These are phyloP conservation scores for crab-eating macaque (Macaca fascicularis) DNA, from an alignment of 2,113 vertebrate species.

Conservation along the genomic window T2T-MFA8v1.1 NC_088381.1:6976501-6977000, in stretches of 20 bases:
- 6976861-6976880: not conserved
- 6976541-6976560: too few relatives aligned
- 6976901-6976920: not conserved
- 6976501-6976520: too few relatives aligned
- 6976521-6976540: rapidly evolving
- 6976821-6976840: not conserved
- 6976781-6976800: not conserved
- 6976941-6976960: not conserved
- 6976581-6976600: too few relatives aligned
- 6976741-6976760: not conserved
- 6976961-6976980: not conserved
- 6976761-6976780: not conserved
- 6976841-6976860: not conserved
- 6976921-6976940: not conserved
- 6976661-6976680: not conserved
- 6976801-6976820: not conserved
- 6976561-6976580: too few relatives aligned
- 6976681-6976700: not conserved
- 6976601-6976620: too few relatives aligned
- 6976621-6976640: too few relatives aligned
- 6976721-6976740: not conserved
- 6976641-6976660: too few relatives aligned
- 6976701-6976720: not conserved
- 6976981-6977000: not conserved
- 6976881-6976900: not conserved